phyloP scores from a whole-genome alignment of 2,797 vertebrate genomes.

The Pseudochirops cupreus region DNA sequence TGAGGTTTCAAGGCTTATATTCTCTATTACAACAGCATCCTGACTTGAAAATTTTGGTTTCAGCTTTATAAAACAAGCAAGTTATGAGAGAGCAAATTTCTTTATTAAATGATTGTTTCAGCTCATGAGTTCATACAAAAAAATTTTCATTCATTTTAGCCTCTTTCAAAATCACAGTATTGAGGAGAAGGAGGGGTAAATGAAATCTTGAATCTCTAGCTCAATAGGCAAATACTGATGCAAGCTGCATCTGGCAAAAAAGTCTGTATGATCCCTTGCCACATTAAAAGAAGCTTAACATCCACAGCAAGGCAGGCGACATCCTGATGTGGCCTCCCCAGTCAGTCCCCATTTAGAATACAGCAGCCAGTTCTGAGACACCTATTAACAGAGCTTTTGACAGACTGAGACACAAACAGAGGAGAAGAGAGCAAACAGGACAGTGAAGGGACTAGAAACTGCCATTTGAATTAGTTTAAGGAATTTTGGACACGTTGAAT shows the following conservation, averaged over 20 bases:
- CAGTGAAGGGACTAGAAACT: not conserved
- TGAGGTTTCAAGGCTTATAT: constrained; percentile 16
- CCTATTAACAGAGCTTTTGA: not conserved
- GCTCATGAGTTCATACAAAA: not conserved
- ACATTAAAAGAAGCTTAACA: not conserved
- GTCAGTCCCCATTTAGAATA: not conserved
- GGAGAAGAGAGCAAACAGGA: not conserved
- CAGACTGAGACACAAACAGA: not conserved
- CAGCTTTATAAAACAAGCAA: constrained; percentile 8
- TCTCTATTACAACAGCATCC: constrained; percentile 11
- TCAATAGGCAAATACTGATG: not conserved
- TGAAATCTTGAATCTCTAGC: not conserved
- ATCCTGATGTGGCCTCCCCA: not conserved
- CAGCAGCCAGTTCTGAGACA: not conserved
- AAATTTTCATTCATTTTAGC: constrained; percentile 44
- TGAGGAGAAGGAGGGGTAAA: constrained; percentile 18
- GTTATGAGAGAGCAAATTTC: not conserved
- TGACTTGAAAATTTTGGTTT: constrained; percentile 8
- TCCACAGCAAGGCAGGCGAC: not conserved
- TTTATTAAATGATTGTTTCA: constrained; percentile 32
- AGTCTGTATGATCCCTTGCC: not conserved
- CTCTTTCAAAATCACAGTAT: constrained; percentile 32
- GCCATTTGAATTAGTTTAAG: not conserved
- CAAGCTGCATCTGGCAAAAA: not conserved
- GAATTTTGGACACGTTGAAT: not conserved